Evolutionary conservation across 2,797 vertebrate species (phyloP).

Genomic region (Pogonophryne albipinna): DNA sequence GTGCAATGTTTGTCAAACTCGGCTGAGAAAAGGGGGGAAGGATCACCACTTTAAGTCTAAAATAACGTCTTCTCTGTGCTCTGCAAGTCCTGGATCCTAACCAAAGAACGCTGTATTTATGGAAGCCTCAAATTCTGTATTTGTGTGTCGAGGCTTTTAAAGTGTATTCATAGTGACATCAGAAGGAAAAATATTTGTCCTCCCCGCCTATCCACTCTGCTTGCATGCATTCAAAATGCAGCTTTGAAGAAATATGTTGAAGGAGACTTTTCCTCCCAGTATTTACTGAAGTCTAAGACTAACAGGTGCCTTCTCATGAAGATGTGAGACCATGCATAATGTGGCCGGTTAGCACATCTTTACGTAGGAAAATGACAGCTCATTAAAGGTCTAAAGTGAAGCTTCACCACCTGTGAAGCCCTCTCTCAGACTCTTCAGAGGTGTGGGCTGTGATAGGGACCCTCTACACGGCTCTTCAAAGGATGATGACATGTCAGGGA

Average conservation of each 20-base stretch:
- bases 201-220: neutral
- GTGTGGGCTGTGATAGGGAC: constrained; percentile 58
- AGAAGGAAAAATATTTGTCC: neutral
- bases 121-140: neutral
- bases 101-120: neutral
- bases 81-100: constrained; percentile 10
- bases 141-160: constrained; percentile 13
- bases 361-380: constrained; percentile 72
- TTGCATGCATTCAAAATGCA: constrained; percentile 26
- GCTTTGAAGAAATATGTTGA: constrained; percentile 12
- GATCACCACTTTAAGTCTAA: constrained; percentile 40
- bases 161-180: constrained; percentile 9
- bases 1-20: constrained; percentile 73
- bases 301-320: constrained; percentile 7
- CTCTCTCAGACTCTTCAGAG: constrained; percentile 63
- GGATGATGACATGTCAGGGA: constrained; percentile 64
- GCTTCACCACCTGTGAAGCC: constrained; percentile 66
- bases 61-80: constrained; percentile 24
- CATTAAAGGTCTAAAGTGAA: constrained; percentile 76
- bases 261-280: constrained; percentile 2
- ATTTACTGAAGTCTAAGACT: constrained; percentile 31
- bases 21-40: constrained; percentile 43
- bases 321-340: constrained; percentile 63
- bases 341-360: constrained; percentile 65
- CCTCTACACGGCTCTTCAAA: constrained; percentile 63